Evolutionary conservation across 1,140 invertebrate species (phyloP), one percentile per base, ranked within the genome.

Genomic region (Drosophila burlai): DNA sequence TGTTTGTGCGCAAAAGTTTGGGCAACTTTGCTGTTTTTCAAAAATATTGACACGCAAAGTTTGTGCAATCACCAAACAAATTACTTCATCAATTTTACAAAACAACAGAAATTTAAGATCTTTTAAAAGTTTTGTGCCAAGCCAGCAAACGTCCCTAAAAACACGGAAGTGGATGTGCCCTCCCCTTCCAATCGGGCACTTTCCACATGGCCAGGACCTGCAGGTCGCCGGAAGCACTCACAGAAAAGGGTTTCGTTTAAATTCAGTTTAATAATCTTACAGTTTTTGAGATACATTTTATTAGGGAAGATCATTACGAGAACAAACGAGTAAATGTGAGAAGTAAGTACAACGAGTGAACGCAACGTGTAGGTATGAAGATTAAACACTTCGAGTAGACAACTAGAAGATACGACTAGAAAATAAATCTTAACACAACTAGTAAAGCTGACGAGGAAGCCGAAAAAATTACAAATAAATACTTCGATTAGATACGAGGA

Each of bases 21-120:
- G 43, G 42, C 43, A 84, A 83, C 57, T 85, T 85, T 77, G 62
- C 46, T 74, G 83, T 72, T 89, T 80, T 82, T 87, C 66, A 68
- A 77, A 83, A 86, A 87, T 87, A 86, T 86, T 86, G 83, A 87
- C 83, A 86, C 83, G 83, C 84, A 87, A 87, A 87, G 81, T 89
- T 87, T 87, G 60, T 84, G 83, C 83, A 89, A 89, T 87, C 81
- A 80, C 64, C 84, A 87, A 89, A 89, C 83, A 89, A 87, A 89
- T 87, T 87, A 87, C 81, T 89, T 87, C 84, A 87, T 87, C 83
- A 87, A 89, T 87, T 87, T 89, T 87, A 89, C 83, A 89, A 84
- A 87, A 84, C 84, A 87, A 89, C 84, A 89, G 77, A 81, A 89
- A 87, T 80, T 87, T 80, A 89, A 80, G 77, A 89, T 89, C 76